These are phyloP conservation scores for Pyrrhia umbra DNA, from an alignment of 2,888 invertebrate species.

Conservation along the genomic window DNA sequence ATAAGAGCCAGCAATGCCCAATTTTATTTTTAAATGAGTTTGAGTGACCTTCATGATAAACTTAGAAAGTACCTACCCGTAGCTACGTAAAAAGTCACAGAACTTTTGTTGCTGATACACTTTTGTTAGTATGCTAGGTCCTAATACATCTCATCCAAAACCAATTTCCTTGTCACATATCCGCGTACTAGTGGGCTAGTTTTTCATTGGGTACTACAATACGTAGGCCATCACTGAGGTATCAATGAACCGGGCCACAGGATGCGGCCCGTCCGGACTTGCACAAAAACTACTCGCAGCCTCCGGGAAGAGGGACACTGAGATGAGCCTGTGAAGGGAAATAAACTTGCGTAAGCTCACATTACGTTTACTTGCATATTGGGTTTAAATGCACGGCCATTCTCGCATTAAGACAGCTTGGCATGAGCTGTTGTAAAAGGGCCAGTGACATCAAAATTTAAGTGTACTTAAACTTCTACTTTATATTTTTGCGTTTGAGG, in stretches of 20 bases:
- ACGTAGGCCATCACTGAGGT: slow-evolving; percentile 23
- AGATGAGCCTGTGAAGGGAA: slow-evolving; percentile 28
- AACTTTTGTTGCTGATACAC: too few species aligned
- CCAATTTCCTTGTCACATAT: slow-evolving; percentile 46
- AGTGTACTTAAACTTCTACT: too few species aligned
- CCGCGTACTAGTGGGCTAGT: slow-evolving; percentile 45
- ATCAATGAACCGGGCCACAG: slow-evolving; percentile 54
- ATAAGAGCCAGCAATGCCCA: too few species aligned
- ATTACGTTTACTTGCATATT: neutral
- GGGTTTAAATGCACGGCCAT: neutral
- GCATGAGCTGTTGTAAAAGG: neutral
- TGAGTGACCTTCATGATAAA: too few species aligned
- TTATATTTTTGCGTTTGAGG: too few species aligned
- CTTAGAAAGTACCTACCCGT: too few species aligned
- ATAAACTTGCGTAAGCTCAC: slow-evolving; percentile 23
- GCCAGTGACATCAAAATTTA: neutral
- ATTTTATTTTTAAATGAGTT: too few species aligned
- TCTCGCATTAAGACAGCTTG: neutral
- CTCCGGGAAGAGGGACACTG: slow-evolving; percentile 47
- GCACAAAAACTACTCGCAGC: slow-evolving; percentile 57
- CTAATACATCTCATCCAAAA: slow-evolving; percentile 25
- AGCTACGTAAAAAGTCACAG: too few species aligned
- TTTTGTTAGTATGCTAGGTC: too few species aligned
- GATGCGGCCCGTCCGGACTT: slow-evolving; percentile 46
- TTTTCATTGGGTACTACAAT: slow-evolving; percentile 45